A percentile compares a stretch with the other conserved stretches of the same genome.
These are phyloP conservation scores for Sebastes alutus DNA, from an alignment of 2,797 vertebrate species.

Conservation along the genomic window DNA sequence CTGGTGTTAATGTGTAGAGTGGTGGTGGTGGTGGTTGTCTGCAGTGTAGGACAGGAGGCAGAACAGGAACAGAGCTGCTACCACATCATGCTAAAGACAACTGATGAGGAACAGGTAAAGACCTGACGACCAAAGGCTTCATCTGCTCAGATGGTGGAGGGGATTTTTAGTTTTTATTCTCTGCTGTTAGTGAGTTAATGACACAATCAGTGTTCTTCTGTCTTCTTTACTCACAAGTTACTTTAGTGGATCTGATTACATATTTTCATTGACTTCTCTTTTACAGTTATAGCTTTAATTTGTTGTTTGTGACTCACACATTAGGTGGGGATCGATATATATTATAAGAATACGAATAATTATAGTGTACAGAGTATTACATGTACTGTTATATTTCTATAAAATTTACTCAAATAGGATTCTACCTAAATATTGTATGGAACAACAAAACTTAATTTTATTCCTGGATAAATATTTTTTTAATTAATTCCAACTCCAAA, in stretches of 20 bases:
- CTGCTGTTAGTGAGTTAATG: background rate
- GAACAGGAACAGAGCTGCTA: constrained; percentile 56
- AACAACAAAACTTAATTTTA: background rate
- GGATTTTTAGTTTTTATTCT: background rate
- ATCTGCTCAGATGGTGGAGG: constrained; percentile 3
- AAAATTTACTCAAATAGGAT: background rate
- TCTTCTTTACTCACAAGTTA: background rate
- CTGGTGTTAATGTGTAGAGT: constrained; percentile 69
- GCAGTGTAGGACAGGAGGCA: constrained; percentile 47
- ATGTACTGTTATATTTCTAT: background rate
- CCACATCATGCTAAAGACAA: constrained; percentile 63
- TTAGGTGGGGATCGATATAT: background rate
- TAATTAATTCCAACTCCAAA: background rate
- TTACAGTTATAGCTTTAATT: background rate
- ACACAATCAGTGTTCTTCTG: background rate
- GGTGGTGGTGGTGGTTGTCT: constrained; percentile 21
- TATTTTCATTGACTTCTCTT: background rate
- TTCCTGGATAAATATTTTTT: background rate
- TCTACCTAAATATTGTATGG: background rate
- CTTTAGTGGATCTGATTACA: background rate
- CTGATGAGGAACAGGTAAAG: constrained; percentile 72
- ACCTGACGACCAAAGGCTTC: constrained; percentile 26
- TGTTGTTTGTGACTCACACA: background rate
- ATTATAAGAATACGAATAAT: background rate
- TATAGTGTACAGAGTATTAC: background rate